Conservation (phyloP, 1,140 invertebrate genomes). For the Drosophila carrolli region DNA sequence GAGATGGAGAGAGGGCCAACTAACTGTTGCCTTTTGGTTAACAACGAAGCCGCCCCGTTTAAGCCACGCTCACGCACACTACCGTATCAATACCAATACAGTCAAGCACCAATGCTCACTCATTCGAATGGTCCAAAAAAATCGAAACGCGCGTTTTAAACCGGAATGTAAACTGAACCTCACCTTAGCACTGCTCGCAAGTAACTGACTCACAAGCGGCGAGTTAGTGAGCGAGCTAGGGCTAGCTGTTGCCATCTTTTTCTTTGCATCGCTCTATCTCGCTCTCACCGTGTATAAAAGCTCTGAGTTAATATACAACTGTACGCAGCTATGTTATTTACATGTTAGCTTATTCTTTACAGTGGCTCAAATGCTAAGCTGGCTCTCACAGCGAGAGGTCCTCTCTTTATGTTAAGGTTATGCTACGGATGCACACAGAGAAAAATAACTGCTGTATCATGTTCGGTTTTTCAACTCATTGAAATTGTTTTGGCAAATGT, state of each 20-base stretch:
- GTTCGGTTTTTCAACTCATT: too few relatives aligned
- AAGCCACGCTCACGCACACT: conserved; percentile 64
- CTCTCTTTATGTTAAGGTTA: not conserved
- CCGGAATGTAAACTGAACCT: conserved; percentile 46
- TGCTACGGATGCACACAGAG: not conserved
- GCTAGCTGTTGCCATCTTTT: conserved; percentile 22
- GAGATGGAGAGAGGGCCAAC: conserved; percentile 30
- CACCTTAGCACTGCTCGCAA: conserved; percentile 74
- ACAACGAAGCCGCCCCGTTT: conserved; percentile 57
- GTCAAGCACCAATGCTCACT: conserved; percentile 33
- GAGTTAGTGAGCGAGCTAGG: conserved; percentile 36
- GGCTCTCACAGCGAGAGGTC: not conserved
- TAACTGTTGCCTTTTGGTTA: conserved; percentile 67
- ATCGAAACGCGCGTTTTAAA: conserved; percentile 31
- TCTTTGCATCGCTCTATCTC: not conserved
- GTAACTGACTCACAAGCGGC: conserved; percentile 64
- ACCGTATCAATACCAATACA: conserved; percentile 20
- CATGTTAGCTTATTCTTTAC: conserved; percentile 4
- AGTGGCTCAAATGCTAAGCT: conserved; percentile 14
- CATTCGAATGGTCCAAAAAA: conserved; percentile 15
- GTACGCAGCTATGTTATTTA: conserved; percentile 24
- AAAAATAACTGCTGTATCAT: too few relatives aligned
- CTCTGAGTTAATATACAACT: conserved; percentile 43
- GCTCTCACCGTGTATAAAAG: conserved; percentile 31
- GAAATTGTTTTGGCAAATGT: too few relatives aligned